Evolutionary conservation across 1,140 invertebrate genomes (phyloP).

Genomic region (Grapholita molesta): DNA sequence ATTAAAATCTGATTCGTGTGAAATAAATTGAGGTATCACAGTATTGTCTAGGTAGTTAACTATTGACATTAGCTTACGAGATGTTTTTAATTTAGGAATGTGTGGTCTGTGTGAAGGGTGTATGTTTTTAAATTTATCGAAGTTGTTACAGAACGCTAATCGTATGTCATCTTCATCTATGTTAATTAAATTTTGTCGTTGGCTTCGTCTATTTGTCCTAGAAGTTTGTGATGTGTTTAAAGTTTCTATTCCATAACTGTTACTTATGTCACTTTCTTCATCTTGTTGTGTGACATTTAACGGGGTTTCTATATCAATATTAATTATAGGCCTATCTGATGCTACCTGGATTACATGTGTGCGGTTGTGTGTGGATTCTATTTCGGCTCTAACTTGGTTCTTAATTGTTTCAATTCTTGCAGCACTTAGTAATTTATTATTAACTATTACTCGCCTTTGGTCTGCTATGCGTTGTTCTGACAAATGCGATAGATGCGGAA

Average conservation of each 20-base stretch:
- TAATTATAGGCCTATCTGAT: neutral
- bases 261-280: neutral
- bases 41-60: neutral
- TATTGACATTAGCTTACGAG: conserved; percentile 4
- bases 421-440: neutral
- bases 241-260: neutral
- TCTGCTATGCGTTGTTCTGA: conserved; percentile 19
- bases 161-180: neutral
- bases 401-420: neutral
- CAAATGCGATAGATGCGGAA: neutral
- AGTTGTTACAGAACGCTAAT: neutral
- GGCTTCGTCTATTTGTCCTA: neutral
- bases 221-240: neutral
- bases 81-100: conserved; percentile 13
- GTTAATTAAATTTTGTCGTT: neutral
- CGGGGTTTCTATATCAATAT: neutral
- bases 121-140: neutral
- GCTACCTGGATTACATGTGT: neutral
- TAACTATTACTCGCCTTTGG: conserved; percentile 20
- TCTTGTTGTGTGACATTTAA: neutral
- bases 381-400: neutral
- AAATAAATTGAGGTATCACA: neutral
- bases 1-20: neutral
- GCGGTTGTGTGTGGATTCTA: neutral
- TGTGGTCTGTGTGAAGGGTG: conserved; percentile 9